Evolutionary conservation across 2,888 invertebrate genomes (phyloP), one percentile per base, ranked within the genome.

Genomic region (Euphydryas editha): DNA sequence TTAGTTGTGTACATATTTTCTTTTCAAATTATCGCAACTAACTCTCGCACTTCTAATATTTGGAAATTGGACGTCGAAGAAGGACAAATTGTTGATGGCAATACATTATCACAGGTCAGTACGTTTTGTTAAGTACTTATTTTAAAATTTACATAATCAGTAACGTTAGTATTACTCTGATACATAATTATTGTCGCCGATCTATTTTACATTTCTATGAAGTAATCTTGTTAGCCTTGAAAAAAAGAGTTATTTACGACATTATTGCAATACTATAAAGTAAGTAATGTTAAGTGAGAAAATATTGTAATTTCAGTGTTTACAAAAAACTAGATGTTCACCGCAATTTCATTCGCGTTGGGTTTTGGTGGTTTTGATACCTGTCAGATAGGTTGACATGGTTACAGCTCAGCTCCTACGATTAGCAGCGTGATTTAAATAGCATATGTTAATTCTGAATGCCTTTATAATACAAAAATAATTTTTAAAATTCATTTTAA

Each of bases 11-110:
- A 96, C 84, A 93, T 95, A 81, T 93, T 96, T 84, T 95, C 95
- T 74, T 94, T 95, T 82, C 95, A 96, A 90, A 94, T 96, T 79
- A 93, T 96, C 78, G 86, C 86, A 66, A 96, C 95, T 73, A 97
- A 97, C 89, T 97, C 97, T 44, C 94, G 96, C 75, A 96, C 97
- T 18, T 97, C 97, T 62, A 96, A 95, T 77, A 93, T 96, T 82
- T 98, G 97, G 97, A 95, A 95, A 88, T 89, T 98, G 69, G 97
- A 95, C 84, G 90, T 94, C 59, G 96, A 96, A 77, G 95, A 95
- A 81, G 96, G 95, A 62, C 95, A 95, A 88, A 95, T 96, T 68
- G 94, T 96, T 68, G 95, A 95, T 78, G 94, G 94, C 56, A 94
- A 87, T 76, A 93, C 92, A 70, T 87, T 94, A 79, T 85, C 93